These are phyloP conservation scores for Sebastes nivosus DNA, from an alignment of 2,797 vertebrate genomes.

Conservation along the genomic window DNA sequence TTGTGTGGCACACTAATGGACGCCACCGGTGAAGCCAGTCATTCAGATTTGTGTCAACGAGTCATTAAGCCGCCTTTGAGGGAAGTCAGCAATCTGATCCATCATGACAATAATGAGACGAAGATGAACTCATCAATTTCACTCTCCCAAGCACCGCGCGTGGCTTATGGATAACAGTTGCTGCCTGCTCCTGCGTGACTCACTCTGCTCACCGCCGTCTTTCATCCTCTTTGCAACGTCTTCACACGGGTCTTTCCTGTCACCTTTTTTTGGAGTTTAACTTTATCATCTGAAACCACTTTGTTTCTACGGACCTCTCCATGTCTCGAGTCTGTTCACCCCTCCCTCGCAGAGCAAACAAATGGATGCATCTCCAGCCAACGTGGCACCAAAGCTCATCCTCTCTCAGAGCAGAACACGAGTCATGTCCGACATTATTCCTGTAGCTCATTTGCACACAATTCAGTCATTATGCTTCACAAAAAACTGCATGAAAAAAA, in stretches of 20 bases:
- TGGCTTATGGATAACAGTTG: constrained; percentile 41
- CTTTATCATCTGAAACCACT: constrained; percentile 29
- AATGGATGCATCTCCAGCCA: constrained; percentile 53
- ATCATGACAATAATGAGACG: constrained; percentile 84
- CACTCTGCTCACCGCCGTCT: constrained; percentile 17
- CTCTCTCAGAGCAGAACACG: constrained; percentile 32
- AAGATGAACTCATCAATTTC: constrained; percentile 85
- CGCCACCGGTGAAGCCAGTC: constrained; percentile 76
- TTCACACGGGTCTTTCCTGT: constrained; percentile 5
- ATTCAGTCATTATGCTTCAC: neutral
- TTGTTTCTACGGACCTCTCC: neutral
- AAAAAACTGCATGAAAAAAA: neutral
- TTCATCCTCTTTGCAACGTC: constrained; percentile 26
- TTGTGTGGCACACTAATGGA: constrained; percentile 79
- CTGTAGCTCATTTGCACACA: neutral
- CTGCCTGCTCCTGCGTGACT: constrained; percentile 44
- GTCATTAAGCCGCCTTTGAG: constrained; percentile 85
- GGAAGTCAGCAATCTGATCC: constrained; percentile 84
- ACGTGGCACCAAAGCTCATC: constrained; percentile 43
- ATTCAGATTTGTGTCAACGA: constrained; percentile 82
- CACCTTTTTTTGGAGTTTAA: constrained; percentile 9
- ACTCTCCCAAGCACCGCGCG: constrained; percentile 59
- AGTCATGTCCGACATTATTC: constrained; percentile 21
- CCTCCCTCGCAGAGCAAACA: constrained; percentile 30
- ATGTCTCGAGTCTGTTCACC: neutral